Base-by-base conservation (phyloP, 2,888 invertebrate genomes). In the Lobophora halterata region DNA sequence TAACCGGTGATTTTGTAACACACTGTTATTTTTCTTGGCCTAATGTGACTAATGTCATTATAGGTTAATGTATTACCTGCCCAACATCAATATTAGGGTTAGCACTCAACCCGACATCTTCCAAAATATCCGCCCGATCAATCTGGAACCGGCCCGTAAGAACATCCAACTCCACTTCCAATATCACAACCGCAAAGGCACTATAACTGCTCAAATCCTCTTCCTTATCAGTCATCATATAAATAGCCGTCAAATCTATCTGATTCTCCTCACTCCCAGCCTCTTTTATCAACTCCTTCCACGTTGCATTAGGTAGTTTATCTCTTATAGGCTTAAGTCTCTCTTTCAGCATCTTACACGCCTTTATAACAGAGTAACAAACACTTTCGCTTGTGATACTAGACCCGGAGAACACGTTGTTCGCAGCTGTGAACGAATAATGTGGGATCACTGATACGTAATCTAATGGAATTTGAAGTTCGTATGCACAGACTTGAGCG, bases 401-500 rank as follows among this genome's bases (percentile, higher is more conserved):
- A 0, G 91, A 93, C 1, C 93, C 94, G 1, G 93, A 90, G 7
- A 88, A 82, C 0, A 76, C 62, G 38, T 89, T 88, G 59, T 94
- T 95, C 0, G 93, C 89, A 1, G 90, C 72, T 0, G 87, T 77
- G 24, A 92, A 77, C 28, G 81, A 89, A 52, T 89, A 89, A 26
- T 83, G 81, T 0, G 93, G 89, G 48, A 92, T 88, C 0, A 94
- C 81, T 0, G 79, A 80, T 0, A 95, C 83, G 49, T 81, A 65
- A 0, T 90, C 88, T 10, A 94, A 40, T 0, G 92, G 90, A 37
- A 96, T 91, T 0, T 91, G 92, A 7, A 96, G 69, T 14, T 90
- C 89, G 56, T 93, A 89, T 0, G 95, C 95, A 35, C 91, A 92
- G 0, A 94, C 92, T 86, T 95, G 95, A 2, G 92, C 91, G 0